These are phyloP conservation scores for Phorcus lineatus DNA, from an alignment of 2,888 invertebrate species.

Conservation along the genomic window DNA sequence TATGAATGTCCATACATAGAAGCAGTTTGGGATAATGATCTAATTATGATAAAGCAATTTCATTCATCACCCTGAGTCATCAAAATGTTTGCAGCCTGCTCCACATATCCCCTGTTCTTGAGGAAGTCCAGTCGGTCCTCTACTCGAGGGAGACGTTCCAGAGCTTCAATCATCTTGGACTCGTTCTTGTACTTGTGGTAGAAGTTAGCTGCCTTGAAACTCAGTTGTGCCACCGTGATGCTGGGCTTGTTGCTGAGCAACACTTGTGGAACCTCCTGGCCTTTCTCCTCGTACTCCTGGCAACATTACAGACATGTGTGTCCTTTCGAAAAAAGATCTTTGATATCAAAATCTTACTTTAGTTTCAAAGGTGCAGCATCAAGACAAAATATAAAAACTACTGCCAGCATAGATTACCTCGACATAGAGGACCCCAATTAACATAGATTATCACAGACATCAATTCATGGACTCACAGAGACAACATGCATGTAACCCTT, in stretches of 20 bases:
- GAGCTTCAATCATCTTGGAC: constrained; percentile 53
- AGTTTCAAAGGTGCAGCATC: too few relatives aligned
- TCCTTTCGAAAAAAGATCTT: too few relatives aligned
- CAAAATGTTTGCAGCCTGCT: constrained; percentile 49
- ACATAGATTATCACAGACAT: too few relatives aligned
- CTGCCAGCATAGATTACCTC: too few relatives aligned
- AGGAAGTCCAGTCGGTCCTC: constrained; percentile 56
- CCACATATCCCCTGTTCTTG: constrained; percentile 46
- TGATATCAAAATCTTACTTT: too few relatives aligned
- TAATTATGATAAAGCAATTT: too few relatives aligned
- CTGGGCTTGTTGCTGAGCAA: constrained; percentile 52
- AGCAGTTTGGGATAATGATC: too few relatives aligned
- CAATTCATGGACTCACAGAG: constrained; percentile 35
- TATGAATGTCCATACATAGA: too few relatives aligned
- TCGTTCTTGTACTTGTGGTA: constrained; percentile 48
- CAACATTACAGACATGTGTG: too few relatives aligned
- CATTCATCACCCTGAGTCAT: constrained; percentile 45
- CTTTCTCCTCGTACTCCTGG: constrained; percentile 45
- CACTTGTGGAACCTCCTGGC: constrained; percentile 40
- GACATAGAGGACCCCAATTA: too few relatives aligned
- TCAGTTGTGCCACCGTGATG: constrained; percentile 51
- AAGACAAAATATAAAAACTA: too few relatives aligned
- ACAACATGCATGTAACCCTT: constrained; percentile 51
- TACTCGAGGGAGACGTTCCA: constrained; percentile 47
- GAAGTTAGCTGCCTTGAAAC: constrained; percentile 54